These are phyloP conservation scores for Danaus chrysippus DNA, from an alignment of 2,888 invertebrate species.

Conservation along the genomic window DNA sequence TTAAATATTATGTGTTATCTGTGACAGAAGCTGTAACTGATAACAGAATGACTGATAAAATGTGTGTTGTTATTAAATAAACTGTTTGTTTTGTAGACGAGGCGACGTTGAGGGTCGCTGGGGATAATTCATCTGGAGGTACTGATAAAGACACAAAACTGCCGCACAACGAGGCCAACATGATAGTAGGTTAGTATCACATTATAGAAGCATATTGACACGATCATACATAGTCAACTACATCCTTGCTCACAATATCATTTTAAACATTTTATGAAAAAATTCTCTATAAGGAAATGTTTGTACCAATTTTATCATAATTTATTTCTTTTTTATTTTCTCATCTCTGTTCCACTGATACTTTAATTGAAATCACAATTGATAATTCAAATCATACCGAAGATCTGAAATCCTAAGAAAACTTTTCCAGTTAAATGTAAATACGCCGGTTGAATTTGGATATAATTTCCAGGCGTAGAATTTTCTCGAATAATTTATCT, in stretches of 20 bases:
- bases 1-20: no score
- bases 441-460: not conserved
- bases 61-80: conserved; percentile 3
- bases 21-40: no score
- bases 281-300: no score
- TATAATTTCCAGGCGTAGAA: not conserved
- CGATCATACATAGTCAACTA: no score
- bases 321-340: no score
- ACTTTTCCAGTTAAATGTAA: conserved; percentile 1
- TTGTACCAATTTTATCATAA: no score
- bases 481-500: not conserved
- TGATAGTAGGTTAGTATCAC: conserved; percentile 67
- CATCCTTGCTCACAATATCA: no score
- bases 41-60: not conserved
- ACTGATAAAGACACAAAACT: conserved; percentile 52
- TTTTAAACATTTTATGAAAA: no score
- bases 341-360: no score
- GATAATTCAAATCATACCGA: no score
- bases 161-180: conserved; percentile 68
- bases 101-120: conserved; percentile 48
- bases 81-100: conserved; percentile 54
- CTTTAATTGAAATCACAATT: no score
- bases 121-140: conserved; percentile 48
- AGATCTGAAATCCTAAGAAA: no score
- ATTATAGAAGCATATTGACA: not conserved